Percentiles rank a stretch among this genome's conserved stretches.
Evolutionary conservation across 2,888 invertebrate genomes (phyloP).

Genomic region (Drosophila yooni): DNA sequence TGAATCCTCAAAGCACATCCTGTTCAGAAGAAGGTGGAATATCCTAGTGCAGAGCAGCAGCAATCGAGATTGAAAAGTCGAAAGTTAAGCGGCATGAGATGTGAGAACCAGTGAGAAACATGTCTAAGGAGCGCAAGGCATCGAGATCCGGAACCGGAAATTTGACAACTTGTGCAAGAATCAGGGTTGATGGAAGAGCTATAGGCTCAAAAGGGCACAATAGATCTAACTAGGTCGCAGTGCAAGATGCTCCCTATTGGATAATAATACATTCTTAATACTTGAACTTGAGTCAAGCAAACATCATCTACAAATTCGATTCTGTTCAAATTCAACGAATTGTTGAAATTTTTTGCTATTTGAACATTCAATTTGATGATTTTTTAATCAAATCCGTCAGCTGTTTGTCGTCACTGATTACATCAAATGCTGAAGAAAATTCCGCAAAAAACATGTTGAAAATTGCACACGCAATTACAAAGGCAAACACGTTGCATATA

Average conservation of each 20-base stretch:
- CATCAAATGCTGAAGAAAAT: conserved; percentile 6
- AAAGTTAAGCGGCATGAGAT: too few species aligned
- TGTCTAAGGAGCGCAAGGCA: not conserved
- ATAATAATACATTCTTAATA: too few species aligned
- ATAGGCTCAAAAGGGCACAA: not conserved
- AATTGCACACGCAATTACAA: conserved; percentile 56
- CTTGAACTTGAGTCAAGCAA: too few species aligned
- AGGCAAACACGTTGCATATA: conserved; percentile 32
- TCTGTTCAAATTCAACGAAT: too few species aligned
- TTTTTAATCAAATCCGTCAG: conserved; percentile 16
- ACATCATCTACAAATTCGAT: too few species aligned
- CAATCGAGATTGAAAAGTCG: too few species aligned
- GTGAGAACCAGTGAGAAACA: too few species aligned
- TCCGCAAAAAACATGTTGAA: conserved; percentile 11
- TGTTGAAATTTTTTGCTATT: not conserved
- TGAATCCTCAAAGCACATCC: not conserved
- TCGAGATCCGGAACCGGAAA: not conserved
- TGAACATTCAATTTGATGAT: conserved; percentile 7
- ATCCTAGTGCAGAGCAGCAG: not conserved
- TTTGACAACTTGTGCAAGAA: not conserved
- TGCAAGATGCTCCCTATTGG: too few species aligned
- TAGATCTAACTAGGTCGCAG: too few species aligned
- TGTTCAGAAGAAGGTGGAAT: not conserved
- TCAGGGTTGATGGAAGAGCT: not conserved
- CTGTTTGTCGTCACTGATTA: conserved; percentile 43